phyloP scores from a whole-genome alignment of 1,140 invertebrate genomes.

The Bradysia coprophila region DNA sequence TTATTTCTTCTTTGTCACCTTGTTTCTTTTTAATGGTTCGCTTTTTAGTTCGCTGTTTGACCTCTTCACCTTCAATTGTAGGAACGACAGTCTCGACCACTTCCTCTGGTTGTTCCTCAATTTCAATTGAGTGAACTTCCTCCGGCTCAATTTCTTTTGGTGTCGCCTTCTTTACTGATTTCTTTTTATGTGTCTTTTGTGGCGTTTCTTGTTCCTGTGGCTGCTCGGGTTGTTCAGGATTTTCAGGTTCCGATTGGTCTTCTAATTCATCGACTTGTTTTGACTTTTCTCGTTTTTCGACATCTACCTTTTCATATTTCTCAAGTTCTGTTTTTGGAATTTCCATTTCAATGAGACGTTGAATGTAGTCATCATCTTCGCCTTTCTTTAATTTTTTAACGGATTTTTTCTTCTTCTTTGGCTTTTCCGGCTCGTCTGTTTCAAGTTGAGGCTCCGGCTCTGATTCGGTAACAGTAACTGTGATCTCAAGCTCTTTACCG shows the following conservation, averaged over 20 bases:
- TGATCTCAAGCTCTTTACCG: slow-evolving; percentile 6
- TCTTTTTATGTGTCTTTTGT: background rate
- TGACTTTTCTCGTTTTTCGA: slow-evolving; percentile 8
- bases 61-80: background rate
- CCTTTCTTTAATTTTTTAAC: slow-evolving; percentile 15
- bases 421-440: slow-evolving; percentile 19
- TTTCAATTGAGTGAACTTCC: background rate
- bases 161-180: background rate
- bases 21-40: slow-evolving; percentile 17
- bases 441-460: slow-evolving; percentile 15
- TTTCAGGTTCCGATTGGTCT: slow-evolving; percentile 10
- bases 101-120: background rate
- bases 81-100: background rate
- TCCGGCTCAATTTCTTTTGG: background rate
- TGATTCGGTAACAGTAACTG: slow-evolving; percentile 6
- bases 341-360: slow-evolving; percentile 17
- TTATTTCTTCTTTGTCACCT: slow-evolving; percentile 12
- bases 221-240: slow-evolving; percentile 9
- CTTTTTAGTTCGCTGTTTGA: slow-evolving; percentile 21
- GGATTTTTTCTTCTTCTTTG: slow-evolving; percentile 15
- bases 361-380: slow-evolving; percentile 18
- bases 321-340: slow-evolving; percentile 16
- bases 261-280: slow-evolving; percentile 18
- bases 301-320: slow-evolving; percentile 9
- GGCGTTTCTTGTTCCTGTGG: slow-evolving; percentile 13